Conservation (phyloP, 2,113 vertebrate genomes). For the Osmerus eperlanus region DNA sequence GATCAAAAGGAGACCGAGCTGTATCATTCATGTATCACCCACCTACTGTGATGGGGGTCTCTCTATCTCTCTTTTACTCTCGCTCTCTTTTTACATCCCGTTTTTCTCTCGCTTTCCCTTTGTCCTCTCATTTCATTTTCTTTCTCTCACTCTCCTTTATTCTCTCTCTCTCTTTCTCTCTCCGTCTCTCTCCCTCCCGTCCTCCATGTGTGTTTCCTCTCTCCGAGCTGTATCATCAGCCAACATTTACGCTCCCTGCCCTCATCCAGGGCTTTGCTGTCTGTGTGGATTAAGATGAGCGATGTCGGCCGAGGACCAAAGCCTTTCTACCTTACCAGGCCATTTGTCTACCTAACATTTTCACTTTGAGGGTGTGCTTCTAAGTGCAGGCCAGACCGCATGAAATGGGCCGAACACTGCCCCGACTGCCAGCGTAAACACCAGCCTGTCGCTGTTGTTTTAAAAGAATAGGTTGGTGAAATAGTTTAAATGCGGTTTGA, state of each 20-base stretch:
- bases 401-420: background rate
- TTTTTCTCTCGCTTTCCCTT: background rate
- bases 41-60: background rate
- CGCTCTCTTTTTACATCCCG: background rate
- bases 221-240: background rate
- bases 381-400: constrained; percentile 29
- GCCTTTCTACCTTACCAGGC: constrained; percentile 17
- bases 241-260: background rate
- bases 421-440: background rate
- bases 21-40: background rate
- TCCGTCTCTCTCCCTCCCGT: background rate
- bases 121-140: background rate
- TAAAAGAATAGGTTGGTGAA: background rate
- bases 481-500: background rate
- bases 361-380: constrained; percentile 16
- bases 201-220: background rate
- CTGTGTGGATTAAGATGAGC: constrained; percentile 35
- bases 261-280: constrained; percentile 15
- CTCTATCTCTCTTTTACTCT: background rate
- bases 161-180: background rate
- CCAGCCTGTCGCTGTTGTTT: background rate
- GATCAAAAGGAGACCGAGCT: constrained; percentile 14
- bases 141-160: background rate
- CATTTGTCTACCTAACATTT: constrained; percentile 16
- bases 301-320: constrained; percentile 20